Base-by-base conservation (phyloP, 2,797 vertebrate genomes). In the Alauda arvensis region DNA sequence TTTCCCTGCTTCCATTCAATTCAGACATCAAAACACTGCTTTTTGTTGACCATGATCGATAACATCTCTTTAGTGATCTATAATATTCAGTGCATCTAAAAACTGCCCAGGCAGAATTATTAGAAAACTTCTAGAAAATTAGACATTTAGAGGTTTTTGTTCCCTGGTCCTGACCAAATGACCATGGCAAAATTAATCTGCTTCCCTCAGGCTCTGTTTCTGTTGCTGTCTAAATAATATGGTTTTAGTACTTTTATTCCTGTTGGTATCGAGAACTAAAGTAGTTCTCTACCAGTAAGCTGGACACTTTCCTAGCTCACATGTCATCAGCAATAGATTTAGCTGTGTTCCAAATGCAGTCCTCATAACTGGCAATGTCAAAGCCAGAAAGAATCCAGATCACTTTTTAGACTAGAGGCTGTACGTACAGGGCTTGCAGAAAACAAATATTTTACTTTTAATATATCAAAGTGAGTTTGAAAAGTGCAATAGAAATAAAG, bases 341-440 rank as follows among this genome's bases (percentile, higher is more conserved):
- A 94, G 77, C 74, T 71, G 51, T 40, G 63, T 77, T 95, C 60
- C 85, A 93, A 90, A 78, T n/a, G 24, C 51, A 80, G 42, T 52
- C 53, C 84, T 91, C 87, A 51, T 19, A 88, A 79, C 26, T 77
- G 62, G 77, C 63, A 90, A 74, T 55, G 76, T 93, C 81, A 93
- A 84, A 85, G 66, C 18, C 66, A 94, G 81, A 91, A 95, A 90
- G n/a, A 79, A 91, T 87, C 51, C 91, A 93, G 65, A 87, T 61
- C n/a, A 78, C 70, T 92, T 90, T 87, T 89, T 45, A 77, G 59
- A 67, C 60, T 52, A 29, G 13, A 49, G 37, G 17, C 40, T 87
- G 31, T 69, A 83, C 56, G 85, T 85, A 19, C 18, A 89, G 18
- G 29, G 21, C 43, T 88, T 29, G 48, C 37, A 89, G 59, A 80